Evolutionary conservation across 2,888 invertebrate species (phyloP), one percentile per base, ranked within the genome.

Genomic region (Bombyx huttoni): DNA sequence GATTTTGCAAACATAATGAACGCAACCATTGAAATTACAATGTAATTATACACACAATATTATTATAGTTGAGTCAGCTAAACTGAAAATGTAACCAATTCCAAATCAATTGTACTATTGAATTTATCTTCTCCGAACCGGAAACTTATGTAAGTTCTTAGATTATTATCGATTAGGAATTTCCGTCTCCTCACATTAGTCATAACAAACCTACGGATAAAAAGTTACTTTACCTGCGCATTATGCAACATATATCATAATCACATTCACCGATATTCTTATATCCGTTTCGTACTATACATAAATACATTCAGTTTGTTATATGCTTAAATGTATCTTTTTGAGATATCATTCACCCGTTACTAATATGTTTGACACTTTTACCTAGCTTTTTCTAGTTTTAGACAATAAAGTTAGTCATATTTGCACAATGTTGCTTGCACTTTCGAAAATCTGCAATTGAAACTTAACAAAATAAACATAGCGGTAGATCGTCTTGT

Each of bases 401-500:
- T 72, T 76, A 75, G 73, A 77, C 75, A 70, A 71, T 66, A 64
- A 70, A 67, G 62, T 61, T 62, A 62, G 63, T 70, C 69, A 70
- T 78, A 74, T 82, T 82, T 81, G 70, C 78, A 68, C 65, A 65
- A 64, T 68, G 61, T 62, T 85, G 71, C 86, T 86, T 84, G 77
- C 68, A 83, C 87, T 87, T 86, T 87, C 83, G 63, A 79, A 82
- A 73, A 75, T 82, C 72, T 75, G 75, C 80, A 76, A 82, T 79
- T 73, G 82, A 81, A 78, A 78, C 77, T 71, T 69, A 59, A 64
- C 63, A 67, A 65, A 70, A 72, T 70, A 78, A 83, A 84, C 76
- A 78, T 73, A 73, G 66, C 73, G 69, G 65, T 62, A 57, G 65
- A 67, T 65, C 54, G 63, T 58, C 64, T 65, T 75, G 68, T 73